phyloP scores from a whole-genome alignment of 2,888 invertebrate genomes.

The Tiliacea aurago region DNA sequence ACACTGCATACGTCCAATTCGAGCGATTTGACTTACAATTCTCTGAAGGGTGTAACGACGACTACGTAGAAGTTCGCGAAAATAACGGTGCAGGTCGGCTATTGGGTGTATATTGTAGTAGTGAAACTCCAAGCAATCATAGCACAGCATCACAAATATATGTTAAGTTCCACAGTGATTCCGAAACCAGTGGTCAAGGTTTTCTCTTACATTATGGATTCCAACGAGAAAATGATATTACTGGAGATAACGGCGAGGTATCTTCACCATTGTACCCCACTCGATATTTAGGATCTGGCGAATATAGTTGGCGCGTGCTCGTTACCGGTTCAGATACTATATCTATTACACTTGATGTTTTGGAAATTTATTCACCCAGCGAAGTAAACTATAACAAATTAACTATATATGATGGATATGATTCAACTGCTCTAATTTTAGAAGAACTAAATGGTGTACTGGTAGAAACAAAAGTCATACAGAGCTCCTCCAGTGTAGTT shows the following conservation, averaged over 20 bases:
- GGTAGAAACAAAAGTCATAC: conserved; percentile 69
- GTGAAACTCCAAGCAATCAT: conserved; percentile 90
- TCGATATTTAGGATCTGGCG: conserved; percentile 81
- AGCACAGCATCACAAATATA: conserved; percentile 91
- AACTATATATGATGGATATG: conserved; percentile 94
- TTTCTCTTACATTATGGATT: conserved; percentile 94
- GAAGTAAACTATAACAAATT: conserved; percentile 79
- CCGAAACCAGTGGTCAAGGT: conserved; percentile 91
- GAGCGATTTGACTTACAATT: conserved; percentile 92
- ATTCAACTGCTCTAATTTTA: conserved; percentile 91
- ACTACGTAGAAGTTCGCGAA: conserved; percentile 96
- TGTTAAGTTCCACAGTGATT: conserved; percentile 94
- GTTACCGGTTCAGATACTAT: conserved; percentile 77
- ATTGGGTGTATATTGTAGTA: conserved; percentile 93
- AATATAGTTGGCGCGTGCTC: conserved; percentile 93
- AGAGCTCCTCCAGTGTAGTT: conserved; percentile 92
- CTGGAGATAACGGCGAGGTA: conserved; percentile 92
- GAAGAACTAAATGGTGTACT: conserved; percentile 89
- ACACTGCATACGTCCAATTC: conserved; percentile 92
- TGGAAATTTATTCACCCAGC: conserved; percentile 79
- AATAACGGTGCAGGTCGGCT: conserved; percentile 91
- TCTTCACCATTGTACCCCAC: conserved; percentile 95
- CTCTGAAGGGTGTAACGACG: conserved; percentile 94
- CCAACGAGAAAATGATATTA: conserved; percentile 93
- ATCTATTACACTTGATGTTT: conserved; percentile 70